Percentiles rank a stretch among this genome's conserved stretches.
Evolutionary conservation across 2,888 invertebrate species (phyloP).

Genomic region (Ptychoptera albimana): DNA sequence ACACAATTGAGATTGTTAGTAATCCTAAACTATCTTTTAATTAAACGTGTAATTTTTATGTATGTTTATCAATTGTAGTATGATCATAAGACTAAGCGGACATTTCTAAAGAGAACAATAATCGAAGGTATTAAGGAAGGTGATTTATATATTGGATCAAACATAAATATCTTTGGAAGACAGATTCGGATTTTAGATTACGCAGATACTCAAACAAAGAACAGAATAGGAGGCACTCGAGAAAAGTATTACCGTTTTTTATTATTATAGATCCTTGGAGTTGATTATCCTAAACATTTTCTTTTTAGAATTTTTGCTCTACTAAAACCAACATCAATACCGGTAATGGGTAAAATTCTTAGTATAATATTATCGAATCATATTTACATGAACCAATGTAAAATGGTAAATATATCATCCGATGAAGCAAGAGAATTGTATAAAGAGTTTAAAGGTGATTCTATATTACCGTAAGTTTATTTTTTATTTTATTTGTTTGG

Average conservation of each 20-base stretch:
- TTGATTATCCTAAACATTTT: conserved; percentile 6
- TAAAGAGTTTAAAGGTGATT: conserved; percentile 36
- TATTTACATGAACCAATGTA: conserved; percentile 49
- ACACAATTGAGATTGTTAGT: conserved; percentile 62
- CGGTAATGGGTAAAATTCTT: conserved; percentile 58
- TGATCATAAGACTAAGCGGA: conserved; percentile 45
- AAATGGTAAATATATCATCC: conserved; percentile 50
- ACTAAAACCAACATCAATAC: conserved; percentile 55
- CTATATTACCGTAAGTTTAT: conserved; percentile 42
- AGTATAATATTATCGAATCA: conserved; percentile 43
- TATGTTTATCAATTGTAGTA: conserved; percentile 26
- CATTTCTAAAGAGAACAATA: conserved; percentile 49
- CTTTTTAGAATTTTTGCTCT: conserved; percentile 52
- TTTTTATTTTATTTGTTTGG: conserved; percentile 1
- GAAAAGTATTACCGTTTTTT: conserved; percentile 40
- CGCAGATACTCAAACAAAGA: conserved; percentile 50
- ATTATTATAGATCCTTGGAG: not conserved
- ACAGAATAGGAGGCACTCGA: conserved; percentile 42
- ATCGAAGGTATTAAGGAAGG: conserved; percentile 46
- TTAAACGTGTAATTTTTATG: not conserved
- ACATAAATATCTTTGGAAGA: conserved; percentile 54
- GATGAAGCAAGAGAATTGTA: conserved; percentile 51
- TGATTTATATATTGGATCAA: conserved; percentile 58
- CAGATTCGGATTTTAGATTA: conserved; percentile 56
- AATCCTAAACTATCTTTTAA: conserved; percentile 5